Conservation (phyloP, 2,113 vertebrate species). For the Sinocyclocheilus anshuiensis region DNA sequence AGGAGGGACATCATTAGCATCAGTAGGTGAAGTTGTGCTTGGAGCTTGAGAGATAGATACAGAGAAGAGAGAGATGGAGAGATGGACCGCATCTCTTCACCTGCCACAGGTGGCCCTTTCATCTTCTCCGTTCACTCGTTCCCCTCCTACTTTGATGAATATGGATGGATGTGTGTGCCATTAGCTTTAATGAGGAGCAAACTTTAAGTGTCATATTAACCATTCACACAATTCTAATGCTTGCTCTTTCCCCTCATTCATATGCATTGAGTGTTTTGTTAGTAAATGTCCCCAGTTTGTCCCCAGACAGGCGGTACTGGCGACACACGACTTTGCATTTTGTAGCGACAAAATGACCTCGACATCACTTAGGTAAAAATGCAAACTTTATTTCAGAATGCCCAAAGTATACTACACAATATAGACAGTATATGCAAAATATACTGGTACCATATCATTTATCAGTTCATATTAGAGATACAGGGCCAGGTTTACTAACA, state of each 20-base stretch:
- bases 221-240: slow-evolving; percentile 51
- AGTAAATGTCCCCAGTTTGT: slow-evolving; percentile 58
- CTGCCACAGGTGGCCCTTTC: slow-evolving; percentile 75
- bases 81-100: slow-evolving; percentile 63
- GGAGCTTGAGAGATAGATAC: slow-evolving; percentile 40
- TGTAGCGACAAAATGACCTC: neutral
- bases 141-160: slow-evolving; percentile 64
- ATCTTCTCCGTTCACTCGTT: slow-evolving; percentile 57
- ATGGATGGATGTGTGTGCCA: slow-evolving; percentile 59
- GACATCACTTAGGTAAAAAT: neutral
- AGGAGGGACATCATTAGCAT: slow-evolving; percentile 46
- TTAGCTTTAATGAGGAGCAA: slow-evolving; percentile 57
- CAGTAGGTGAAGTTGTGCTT: slow-evolving; percentile 57
- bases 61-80: slow-evolving; percentile 46
- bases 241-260: slow-evolving; percentile 55
- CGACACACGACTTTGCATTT: slow-evolving; percentile 10
- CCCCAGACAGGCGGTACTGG: slow-evolving; percentile 25
- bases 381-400: neutral
- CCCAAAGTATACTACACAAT: neutral
- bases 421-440: too few relatives aligned
- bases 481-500: too few relatives aligned
- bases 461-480: too few relatives aligned
- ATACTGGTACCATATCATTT: too few relatives aligned
- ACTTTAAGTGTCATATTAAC: slow-evolving; percentile 63
- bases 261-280: slow-evolving; percentile 60